Percentiles rank a stretch among this genome's conserved stretches.
Conservation (phyloP, 1,140 invertebrate genomes). For the Drosophila setifemur region DNA sequence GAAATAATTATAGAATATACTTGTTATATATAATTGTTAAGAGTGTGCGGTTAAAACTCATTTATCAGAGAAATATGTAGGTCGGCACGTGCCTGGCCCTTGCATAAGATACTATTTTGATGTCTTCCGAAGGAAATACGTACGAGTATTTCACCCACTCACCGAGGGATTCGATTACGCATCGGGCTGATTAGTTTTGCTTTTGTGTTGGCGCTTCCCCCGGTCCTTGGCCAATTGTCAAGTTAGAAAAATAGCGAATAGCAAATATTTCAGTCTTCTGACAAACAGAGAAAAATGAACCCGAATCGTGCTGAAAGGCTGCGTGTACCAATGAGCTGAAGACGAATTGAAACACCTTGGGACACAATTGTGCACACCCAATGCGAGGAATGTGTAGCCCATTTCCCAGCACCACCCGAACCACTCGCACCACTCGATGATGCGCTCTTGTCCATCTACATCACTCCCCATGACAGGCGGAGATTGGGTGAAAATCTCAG, state of each 20-base stretch:
- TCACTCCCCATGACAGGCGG: slow-evolving; percentile 59
- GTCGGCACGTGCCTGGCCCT: slow-evolving; percentile 34
- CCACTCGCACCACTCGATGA: not conserved
- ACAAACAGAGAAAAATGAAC: slow-evolving; percentile 20
- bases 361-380: slow-evolving; percentile 39
- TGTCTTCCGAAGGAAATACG: not conserved
- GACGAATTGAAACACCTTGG: slow-evolving; percentile 51
- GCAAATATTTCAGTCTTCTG: slow-evolving; percentile 67
- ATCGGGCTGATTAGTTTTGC: slow-evolving; percentile 58
- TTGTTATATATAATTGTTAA: not conserved
- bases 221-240: slow-evolving; percentile 39
- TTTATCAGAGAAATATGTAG: slow-evolving; percentile 10
- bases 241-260: slow-evolving; percentile 57
- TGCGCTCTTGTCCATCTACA: slow-evolving; percentile 34
- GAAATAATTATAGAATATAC: slow-evolving; percentile 12
- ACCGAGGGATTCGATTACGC: slow-evolving; percentile 56
- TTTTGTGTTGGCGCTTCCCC: slow-evolving; percentile 25
- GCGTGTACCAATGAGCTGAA: not conserved
- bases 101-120: slow-evolving; percentile 20
- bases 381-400: slow-evolving; percentile 22
- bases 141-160: not conserved
- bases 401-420: not conserved
- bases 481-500: slow-evolving; percentile 75
- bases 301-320: not conserved
- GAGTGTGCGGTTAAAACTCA: not conserved